Conservation (phyloP, 1,140 invertebrate genomes). For the Ectropis grisescens region DNA sequence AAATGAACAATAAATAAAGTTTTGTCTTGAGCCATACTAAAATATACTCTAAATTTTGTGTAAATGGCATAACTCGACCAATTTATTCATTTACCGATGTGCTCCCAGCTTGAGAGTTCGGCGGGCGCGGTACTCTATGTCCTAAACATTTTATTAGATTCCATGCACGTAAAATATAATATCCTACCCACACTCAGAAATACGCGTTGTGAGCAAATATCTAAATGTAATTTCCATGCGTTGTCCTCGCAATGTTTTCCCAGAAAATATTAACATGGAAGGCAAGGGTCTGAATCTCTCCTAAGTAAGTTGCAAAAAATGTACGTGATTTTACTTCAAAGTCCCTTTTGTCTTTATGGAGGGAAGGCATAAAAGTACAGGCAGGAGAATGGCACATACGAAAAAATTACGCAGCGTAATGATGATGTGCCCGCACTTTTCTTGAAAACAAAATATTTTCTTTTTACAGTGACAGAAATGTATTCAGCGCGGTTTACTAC, state of each 20-base stretch:
- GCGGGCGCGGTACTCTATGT: constrained; percentile 20
- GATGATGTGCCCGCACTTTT: constrained; percentile 64
- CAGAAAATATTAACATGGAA: constrained; percentile 69
- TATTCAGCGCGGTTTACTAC: constrained; percentile 41
- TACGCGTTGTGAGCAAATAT: constrained; percentile 64
- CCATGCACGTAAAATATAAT: constrained; percentile 68
- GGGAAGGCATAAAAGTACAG: constrained; percentile 65
- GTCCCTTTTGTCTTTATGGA: constrained; percentile 68
- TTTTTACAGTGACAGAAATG: constrained; percentile 55
- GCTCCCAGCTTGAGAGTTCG: too few relatives aligned
- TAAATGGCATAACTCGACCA: too few relatives aligned
- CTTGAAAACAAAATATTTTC: constrained; percentile 63
- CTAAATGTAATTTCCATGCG: constrained; percentile 69
- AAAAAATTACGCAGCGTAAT: constrained; percentile 67
- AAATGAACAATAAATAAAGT: too few relatives aligned
- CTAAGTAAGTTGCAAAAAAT: constrained; percentile 70
- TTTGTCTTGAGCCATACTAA: too few relatives aligned
- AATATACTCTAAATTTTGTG: too few relatives aligned
- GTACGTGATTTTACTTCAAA: constrained; percentile 70
- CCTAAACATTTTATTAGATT: constrained; percentile 66
- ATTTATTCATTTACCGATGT: too few relatives aligned
- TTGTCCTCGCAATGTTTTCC: constrained; percentile 66
- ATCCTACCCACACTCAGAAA: constrained; percentile 55
- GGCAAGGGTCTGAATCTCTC: constrained; percentile 64
- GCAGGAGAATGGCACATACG: constrained; percentile 60